Percentiles rank a stretch among this genome's conserved stretches.
phyloP scores from a whole-genome alignment of 1,140 invertebrate species.

The Heliconius nattereri region DNA sequence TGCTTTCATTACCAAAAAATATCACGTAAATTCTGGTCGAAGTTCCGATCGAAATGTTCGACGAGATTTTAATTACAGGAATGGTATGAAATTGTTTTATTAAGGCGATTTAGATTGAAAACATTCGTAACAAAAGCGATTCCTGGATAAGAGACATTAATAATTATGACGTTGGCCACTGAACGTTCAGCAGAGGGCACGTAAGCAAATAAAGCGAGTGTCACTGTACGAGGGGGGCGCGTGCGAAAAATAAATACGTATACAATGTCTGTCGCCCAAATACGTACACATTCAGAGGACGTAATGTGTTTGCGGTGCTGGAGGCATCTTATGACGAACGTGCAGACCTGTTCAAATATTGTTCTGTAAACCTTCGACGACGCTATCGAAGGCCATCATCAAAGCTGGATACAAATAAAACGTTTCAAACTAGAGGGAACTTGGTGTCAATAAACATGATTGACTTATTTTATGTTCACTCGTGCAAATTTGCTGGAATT shows the following conservation, averaged over 20 bases:
- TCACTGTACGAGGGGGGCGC: conserved; percentile 41
- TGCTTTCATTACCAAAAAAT: conserved; percentile 51
- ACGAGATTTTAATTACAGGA: conserved; percentile 72
- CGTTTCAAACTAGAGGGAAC: neutral
- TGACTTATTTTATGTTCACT: neutral
- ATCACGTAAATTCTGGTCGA: conserved; percentile 52
- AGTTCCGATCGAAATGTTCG: conserved; percentile 59
- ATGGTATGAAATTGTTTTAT: conserved; percentile 70
- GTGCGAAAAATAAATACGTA: conserved; percentile 68
- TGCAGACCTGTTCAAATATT: conserved; percentile 44
- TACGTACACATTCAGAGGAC: conserved; percentile 55
- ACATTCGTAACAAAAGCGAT: too few species aligned
- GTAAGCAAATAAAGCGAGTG: conserved; percentile 65
- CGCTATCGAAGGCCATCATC: conserved; percentile 27
- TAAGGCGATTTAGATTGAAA: conserved; percentile 63
- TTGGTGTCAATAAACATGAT: neutral
- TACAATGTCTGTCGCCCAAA: conserved; percentile 64
- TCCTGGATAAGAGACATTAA: conserved; percentile 60
- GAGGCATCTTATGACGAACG: conserved; percentile 51
- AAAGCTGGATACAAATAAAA: conserved; percentile 8
- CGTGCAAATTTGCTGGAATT: neutral
- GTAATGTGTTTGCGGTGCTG: conserved; percentile 69
- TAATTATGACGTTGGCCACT: conserved; percentile 66
- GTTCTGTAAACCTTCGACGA: conserved; percentile 33
- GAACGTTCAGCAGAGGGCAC: conserved; percentile 52